Conservation (phyloP, 1,140 invertebrate species). For the Campoletis sonorensis region DNA sequence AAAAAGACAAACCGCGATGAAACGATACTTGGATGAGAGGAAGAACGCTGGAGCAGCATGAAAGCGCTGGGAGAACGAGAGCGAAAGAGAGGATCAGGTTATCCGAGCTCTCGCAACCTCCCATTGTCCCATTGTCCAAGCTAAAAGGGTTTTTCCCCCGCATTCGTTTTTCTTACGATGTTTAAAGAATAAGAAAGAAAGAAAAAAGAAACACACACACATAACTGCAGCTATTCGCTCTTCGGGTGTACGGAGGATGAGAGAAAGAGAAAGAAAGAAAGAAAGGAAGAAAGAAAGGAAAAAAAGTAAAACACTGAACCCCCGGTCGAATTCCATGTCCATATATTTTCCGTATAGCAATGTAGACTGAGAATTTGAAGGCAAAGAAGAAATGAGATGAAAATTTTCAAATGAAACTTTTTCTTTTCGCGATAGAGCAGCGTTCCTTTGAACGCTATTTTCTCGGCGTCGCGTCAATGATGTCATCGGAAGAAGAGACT, state of each 20-base stretch:
- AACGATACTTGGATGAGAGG: constrained; percentile 14
- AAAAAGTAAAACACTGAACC: too few species aligned
- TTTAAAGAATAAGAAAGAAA: constrained; percentile 44
- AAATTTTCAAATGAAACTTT: too few species aligned
- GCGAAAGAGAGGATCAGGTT: constrained; percentile 37
- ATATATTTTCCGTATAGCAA: too few species aligned
- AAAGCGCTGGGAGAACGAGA: constrained; percentile 43
- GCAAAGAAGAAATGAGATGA: too few species aligned
- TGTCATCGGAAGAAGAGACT: background rate
- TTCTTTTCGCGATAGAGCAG: too few species aligned
- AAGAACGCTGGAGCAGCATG: constrained; percentile 20
- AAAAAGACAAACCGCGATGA: constrained; percentile 25
- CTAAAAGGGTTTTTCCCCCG: constrained; percentile 47
- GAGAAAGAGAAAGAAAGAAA: too few species aligned
- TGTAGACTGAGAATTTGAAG: too few species aligned
- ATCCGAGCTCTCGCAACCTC: constrained; percentile 39
- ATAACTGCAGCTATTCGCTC: too few species aligned
- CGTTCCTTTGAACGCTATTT: constrained; percentile 4
- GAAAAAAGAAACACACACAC: constrained; percentile 13
- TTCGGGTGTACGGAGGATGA: too few species aligned
- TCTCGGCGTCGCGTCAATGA: background rate
- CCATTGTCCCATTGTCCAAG: constrained; percentile 53
- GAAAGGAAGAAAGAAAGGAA: too few species aligned
- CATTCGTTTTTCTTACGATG: constrained; percentile 51
- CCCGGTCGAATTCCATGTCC: too few species aligned